Evolutionary conservation across 1,140 invertebrate genomes (phyloP), one percentile per base, ranked within the genome.

Genomic region (Pachypeltis micranthus): DNA sequence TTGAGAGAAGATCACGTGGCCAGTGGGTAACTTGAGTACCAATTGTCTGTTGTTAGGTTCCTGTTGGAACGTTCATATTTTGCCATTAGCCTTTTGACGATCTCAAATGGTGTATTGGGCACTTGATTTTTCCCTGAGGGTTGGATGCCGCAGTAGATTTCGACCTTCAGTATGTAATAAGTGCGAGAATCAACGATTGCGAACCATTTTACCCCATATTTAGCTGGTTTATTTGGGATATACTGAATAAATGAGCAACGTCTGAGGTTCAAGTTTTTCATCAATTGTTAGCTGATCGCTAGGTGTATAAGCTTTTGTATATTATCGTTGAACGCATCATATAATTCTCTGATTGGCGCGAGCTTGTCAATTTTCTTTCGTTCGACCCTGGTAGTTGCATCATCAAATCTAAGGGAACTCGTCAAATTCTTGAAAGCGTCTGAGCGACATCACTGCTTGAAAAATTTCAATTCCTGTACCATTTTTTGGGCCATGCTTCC

Each of bases 221-320:
- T 72, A 23, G 39, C 61, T n/a, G 71, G 70, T 62, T 74, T 75
- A 7, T 60, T 64, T 28, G 76, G 73, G 16, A 80, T 74, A 62
- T 75, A 77, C 62, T 75, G 72, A 28, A 68, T 58, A 59, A 77
- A 76, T 19, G 26, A 29, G 68, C 74, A 77, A 25, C 70, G 63
- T 27, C 75, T 76, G 51, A 14, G 63, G 60, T 62, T 71, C 62
- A 1, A 78, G 66, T 66, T 72, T 75, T 67, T 78, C 74, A 65
- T 78, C 75, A 25, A 76, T 71, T 16, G 71, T 74, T 4, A 73
- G 63, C 68, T 67, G 29, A 64, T 73, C 69, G 55, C 66, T 61
- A n/a, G 67, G 61, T 34, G 65, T 64, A 57, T 73, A 74, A 2
- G 67, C 70, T 74, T 70, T 57, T 72, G 63, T 65, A 71, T 75